phyloP scores from a whole-genome alignment of 92 coral and sea anemone species.

The Ricordea florida region DNA sequence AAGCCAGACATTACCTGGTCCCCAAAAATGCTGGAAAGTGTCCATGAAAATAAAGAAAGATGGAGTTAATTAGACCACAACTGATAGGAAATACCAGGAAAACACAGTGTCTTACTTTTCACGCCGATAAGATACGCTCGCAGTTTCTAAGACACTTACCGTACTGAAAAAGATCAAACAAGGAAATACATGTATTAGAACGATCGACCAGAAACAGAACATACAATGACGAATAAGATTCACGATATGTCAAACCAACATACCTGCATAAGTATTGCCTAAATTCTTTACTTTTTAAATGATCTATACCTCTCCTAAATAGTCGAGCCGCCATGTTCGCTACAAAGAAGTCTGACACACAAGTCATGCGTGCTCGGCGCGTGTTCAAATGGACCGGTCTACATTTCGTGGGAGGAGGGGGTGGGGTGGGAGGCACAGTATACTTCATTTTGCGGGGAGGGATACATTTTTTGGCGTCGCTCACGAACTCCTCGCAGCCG shows the following conservation, averaged over 20 bases:
- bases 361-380: too few relatives aligned
- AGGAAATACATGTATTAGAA: not conserved
- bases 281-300: slow-evolving; percentile 94
- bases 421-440: too few relatives aligned
- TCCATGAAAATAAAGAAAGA: slow-evolving; percentile 35
- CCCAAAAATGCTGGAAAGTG: slow-evolving; percentile 94
- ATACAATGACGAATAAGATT: not conserved
- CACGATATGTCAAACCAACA: not conserved
- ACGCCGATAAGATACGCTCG: not conserved
- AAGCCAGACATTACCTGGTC: too few relatives aligned
- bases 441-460: too few relatives aligned
- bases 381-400: too few relatives aligned
- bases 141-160: slow-evolving; percentile 66
- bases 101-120: not conserved
- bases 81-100: not conserved
- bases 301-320: slow-evolving; percentile 62
- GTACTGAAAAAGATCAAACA: slow-evolving; percentile 78
- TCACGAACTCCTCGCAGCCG: too few relatives aligned
- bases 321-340: slow-evolving; percentile 90
- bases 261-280: slow-evolving; percentile 95
- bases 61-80: not conserved
- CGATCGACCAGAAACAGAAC: not conserved
- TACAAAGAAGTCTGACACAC: too few relatives aligned
- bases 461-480: too few relatives aligned
- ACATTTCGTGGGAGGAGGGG: too few relatives aligned